These are phyloP conservation scores for Serranus cabrilla DNA, from an alignment of 2,797 vertebrate species.

Conservation along the genomic window DNA sequence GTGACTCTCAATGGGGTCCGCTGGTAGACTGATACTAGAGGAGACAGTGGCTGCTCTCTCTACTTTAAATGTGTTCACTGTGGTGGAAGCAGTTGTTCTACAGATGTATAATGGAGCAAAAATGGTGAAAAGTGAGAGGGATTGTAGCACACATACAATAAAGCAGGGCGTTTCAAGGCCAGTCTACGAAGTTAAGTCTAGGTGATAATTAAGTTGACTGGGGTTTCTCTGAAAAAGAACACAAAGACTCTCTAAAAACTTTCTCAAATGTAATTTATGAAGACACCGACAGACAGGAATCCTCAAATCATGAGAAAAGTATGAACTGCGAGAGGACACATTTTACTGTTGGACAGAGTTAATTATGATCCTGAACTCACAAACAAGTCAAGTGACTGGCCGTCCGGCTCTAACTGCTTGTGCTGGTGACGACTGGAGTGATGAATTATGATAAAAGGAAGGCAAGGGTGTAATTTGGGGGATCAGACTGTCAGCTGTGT, in stretches of 20 bases:
- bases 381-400: constrained; percentile 69
- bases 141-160: constrained; percentile 20
- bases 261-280: constrained; percentile 67
- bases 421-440: constrained; percentile 31
- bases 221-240: constrained; percentile 42
- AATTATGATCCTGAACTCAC: constrained; percentile 70
- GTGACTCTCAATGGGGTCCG: constrained; percentile 32
- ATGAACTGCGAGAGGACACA: constrained; percentile 39
- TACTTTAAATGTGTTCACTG: constrained; percentile 24
- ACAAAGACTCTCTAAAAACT: constrained; percentile 54
- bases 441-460: constrained; percentile 64
- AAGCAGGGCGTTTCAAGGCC: constrained; percentile 53
- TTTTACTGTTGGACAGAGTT: constrained; percentile 56
- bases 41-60: constrained; percentile 1
- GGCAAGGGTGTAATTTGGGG: constrained; percentile 68
- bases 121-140: constrained; percentile 19
- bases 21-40: constrained; percentile 9
- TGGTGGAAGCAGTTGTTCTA: constrained; percentile 11
- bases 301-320: constrained; percentile 51
- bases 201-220: constrained; percentile 65
- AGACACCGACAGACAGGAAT: constrained; percentile 52
- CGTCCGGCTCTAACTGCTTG: constrained; percentile 23
- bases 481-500: constrained; percentile 59
- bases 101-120: constrained; percentile 14
- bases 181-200: constrained; percentile 27